Conservation (phyloP, 2,888 invertebrate species). For the Aphodius granarius region DNA sequence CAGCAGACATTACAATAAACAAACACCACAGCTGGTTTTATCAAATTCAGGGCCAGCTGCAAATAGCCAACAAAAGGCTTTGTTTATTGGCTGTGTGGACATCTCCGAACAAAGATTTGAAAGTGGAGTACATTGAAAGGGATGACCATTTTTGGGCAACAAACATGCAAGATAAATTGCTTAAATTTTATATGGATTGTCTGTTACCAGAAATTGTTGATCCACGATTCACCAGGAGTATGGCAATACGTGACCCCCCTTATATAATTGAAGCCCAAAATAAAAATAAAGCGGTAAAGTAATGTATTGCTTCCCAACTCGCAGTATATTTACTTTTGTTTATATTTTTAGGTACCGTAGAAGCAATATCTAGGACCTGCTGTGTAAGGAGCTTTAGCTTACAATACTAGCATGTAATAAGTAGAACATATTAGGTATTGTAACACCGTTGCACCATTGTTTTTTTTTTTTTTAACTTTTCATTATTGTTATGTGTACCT, state of each 20-base stretch:
- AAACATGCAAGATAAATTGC: background rate
- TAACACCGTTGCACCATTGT: too few species aligned
- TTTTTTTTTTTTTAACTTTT: too few species aligned
- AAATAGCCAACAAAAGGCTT: background rate
- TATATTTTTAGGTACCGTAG: too few species aligned
- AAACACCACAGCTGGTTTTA: background rate
- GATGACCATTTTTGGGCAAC: background rate
- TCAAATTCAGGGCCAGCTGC: conserved; percentile 8
- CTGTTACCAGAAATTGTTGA: background rate
- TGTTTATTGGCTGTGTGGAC: conserved; percentile 6
- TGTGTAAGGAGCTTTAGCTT: too few species aligned
- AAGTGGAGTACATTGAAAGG: background rate
- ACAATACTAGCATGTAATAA: too few species aligned
- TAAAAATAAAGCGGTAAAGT: too few species aligned
- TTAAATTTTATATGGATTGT: background rate
- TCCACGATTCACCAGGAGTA: background rate
- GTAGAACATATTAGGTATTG: too few species aligned
- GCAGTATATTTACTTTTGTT: too few species aligned
- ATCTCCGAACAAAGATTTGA: background rate
- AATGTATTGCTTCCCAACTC: too few species aligned
- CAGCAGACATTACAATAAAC: background rate
- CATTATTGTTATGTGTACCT: too few species aligned
- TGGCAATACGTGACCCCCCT: background rate
- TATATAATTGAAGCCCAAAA: too few species aligned
- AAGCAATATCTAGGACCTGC: too few species aligned